A percentile compares a stretch with the other conserved stretches of the same genome.
These are phyloP conservation scores for Sarcophaga variegata DNA, from an alignment of 2,888 invertebrate species.

Conservation along the genomic window DNA sequence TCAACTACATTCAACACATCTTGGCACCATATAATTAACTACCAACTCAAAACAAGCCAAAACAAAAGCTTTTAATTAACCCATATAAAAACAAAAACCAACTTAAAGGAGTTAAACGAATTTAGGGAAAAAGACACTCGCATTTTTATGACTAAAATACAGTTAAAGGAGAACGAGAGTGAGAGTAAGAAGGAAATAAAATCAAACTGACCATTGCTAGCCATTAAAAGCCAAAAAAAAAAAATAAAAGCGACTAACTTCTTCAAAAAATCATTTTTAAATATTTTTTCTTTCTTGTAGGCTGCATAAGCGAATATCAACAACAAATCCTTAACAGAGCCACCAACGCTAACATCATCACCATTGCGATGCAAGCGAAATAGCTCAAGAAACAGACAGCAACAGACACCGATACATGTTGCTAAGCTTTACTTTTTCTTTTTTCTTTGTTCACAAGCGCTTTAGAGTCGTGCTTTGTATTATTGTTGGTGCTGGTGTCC, in stretches of 20 bases:
- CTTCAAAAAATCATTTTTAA: conserved; percentile 39
- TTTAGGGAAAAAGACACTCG: too few relatives aligned
- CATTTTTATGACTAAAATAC: too few relatives aligned
- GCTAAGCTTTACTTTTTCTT: conserved; percentile 56
- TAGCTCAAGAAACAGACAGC: conserved; percentile 33
- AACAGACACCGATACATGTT: conserved; percentile 29
- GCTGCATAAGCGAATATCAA: conserved; percentile 26
- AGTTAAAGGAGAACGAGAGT: too few relatives aligned
- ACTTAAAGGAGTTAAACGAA: background rate
- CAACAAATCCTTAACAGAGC: conserved; percentile 18
- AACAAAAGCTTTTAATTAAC: conserved; percentile 41
- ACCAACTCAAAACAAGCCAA: background rate
- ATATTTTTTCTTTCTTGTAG: conserved; percentile 38
- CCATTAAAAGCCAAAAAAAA: conserved; percentile 20
- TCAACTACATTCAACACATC: background rate
- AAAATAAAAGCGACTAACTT: too few relatives aligned
- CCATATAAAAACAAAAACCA: conserved; percentile 18
- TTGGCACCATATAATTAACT: conserved; percentile 44
- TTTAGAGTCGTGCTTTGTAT: conserved; percentile 30
- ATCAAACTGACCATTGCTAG: conserved; percentile 54
- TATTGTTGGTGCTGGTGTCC: conserved; percentile 21
- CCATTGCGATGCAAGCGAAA: conserved; percentile 9
- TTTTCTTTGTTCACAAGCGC: conserved; percentile 11
- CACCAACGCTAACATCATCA: conserved; percentile 6
- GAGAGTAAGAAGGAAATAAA: background rate